Percentiles rank a stretch among this genome's conserved stretches.
These are phyloP conservation scores for Siniperca chuatsi DNA, from an alignment of 2,113 vertebrate genomes.

Conservation along the genomic window DNA sequence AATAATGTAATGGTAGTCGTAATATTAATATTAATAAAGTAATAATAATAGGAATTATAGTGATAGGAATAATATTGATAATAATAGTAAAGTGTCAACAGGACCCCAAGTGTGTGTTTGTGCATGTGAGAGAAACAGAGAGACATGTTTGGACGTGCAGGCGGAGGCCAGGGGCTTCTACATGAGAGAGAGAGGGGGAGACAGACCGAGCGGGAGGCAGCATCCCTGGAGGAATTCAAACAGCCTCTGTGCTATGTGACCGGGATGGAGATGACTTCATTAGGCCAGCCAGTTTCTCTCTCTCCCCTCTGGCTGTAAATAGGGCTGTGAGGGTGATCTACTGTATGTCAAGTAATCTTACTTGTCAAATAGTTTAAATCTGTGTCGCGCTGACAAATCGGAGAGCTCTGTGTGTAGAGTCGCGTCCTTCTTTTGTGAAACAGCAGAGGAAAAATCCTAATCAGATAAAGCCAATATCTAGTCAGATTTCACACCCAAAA, in stretches of 20 bases:
- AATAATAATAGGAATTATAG: too few relatives aligned
- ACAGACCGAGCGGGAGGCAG: constrained; percentile 35
- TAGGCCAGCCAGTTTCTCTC: constrained; percentile 39
- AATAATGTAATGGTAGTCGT: too few relatives aligned
- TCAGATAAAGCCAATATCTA: constrained; percentile 12
- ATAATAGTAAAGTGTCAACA: not conserved
- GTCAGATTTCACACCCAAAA: not conserved
- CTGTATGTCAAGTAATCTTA: constrained; percentile 40
- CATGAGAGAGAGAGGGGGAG: constrained; percentile 10
- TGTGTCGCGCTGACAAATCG: constrained; percentile 11
- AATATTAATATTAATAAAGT: too few relatives aligned
- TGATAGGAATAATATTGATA: too few relatives aligned
- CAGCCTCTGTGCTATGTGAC: constrained; percentile 64
- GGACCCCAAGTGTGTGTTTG: constrained; percentile 5
- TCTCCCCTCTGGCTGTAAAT: constrained; percentile 24
- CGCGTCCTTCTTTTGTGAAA: not conserved
- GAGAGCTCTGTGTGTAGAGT: not conserved
- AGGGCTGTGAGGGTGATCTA: constrained; percentile 43
- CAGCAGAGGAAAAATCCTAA: not conserved
- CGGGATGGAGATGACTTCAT: constrained; percentile 72
- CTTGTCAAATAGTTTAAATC: constrained; percentile 49
- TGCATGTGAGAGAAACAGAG: constrained; percentile 23
- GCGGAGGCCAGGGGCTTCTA: constrained; percentile 27
- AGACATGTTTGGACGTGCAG: constrained; percentile 40
- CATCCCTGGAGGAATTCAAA: constrained; percentile 61